Conservation (phyloP, 2,113 vertebrate species). For the Myiopsitta monachus region DNA sequence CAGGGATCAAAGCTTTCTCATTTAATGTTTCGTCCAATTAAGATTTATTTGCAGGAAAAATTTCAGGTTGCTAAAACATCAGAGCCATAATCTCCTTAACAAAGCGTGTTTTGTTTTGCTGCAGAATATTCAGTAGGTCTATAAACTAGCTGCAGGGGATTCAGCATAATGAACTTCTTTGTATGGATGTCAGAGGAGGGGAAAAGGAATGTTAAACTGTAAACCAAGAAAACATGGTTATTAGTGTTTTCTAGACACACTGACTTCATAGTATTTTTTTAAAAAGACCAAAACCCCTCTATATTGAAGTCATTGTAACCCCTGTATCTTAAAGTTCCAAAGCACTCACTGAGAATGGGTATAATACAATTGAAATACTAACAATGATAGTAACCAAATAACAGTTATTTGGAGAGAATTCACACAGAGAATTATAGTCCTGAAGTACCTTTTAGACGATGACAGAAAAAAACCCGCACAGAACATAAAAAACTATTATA, state of each 20-base stretch:
- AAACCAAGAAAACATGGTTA: conserved; percentile 9
- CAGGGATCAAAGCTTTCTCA: background rate
- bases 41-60: background rate
- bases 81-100: conserved; percentile 7
- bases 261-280: background rate
- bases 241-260: conserved; percentile 23
- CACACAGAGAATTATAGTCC: conserved; percentile 3
- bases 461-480: background rate
- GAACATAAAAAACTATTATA: background rate
- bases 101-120: conserved; percentile 45
- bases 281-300: background rate
- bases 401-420: conserved; percentile 26
- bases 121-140: background rate
- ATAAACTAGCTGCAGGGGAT: conserved; percentile 9
- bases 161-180: conserved; percentile 45
- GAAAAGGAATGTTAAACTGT: background rate
- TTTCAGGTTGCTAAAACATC: background rate
- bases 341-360: background rate
- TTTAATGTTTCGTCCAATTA: background rate
- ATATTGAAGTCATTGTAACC: background rate
- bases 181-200: conserved; percentile 2
- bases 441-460: background rate
- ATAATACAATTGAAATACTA: conserved; percentile 6
- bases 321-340: conserved; percentile 5
- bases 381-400: background rate